A percentile compares a stretch with the other conserved stretches of the same genome.
phyloP scores from a whole-genome alignment of 2,888 invertebrate genomes.

The Acronicta alni region DNA sequence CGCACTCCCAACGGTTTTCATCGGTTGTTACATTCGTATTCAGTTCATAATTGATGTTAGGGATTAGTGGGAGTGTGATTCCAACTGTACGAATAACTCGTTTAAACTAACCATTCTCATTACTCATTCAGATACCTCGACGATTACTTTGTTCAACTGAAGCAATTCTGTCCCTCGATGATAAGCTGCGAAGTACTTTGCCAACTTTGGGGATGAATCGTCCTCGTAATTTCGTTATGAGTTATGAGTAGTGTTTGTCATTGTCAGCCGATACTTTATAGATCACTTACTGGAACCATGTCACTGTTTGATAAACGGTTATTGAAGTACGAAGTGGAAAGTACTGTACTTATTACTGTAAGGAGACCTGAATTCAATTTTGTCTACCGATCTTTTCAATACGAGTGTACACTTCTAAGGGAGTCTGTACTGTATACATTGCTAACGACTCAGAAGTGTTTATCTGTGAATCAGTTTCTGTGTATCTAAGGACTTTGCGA shows the following conservation, averaged over 20 bases:
- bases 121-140: constrained; percentile 75
- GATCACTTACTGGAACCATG: constrained; percentile 36
- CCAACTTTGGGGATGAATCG: constrained; percentile 72
- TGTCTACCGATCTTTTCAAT: constrained; percentile 16
- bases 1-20: constrained; percentile 59
- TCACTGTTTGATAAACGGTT: constrained; percentile 36
- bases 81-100: constrained; percentile 73
- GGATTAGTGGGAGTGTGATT: constrained; percentile 74
- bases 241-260: constrained; percentile 66
- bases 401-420: constrained; percentile 46
- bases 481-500: constrained; percentile 76
- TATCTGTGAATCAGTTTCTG: constrained; percentile 79
- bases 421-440: constrained; percentile 65
- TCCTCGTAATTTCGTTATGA: constrained; percentile 72
- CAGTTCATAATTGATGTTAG: constrained; percentile 75
- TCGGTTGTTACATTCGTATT: constrained; percentile 70
- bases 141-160: constrained; percentile 76
- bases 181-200: constrained; percentile 68
- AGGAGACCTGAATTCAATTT: constrained; percentile 30
- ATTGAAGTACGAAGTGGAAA: constrained; percentile 11
- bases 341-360: constrained; percentile 1
- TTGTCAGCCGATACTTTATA: constrained; percentile 46
- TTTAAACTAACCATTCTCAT: constrained; percentile 72
- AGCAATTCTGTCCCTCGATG: constrained; percentile 73
- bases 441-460: constrained; percentile 71